Evolutionary conservation across 2,888 invertebrate genomes (phyloP).

Genomic region (Chrysodeixis includens): DNA sequence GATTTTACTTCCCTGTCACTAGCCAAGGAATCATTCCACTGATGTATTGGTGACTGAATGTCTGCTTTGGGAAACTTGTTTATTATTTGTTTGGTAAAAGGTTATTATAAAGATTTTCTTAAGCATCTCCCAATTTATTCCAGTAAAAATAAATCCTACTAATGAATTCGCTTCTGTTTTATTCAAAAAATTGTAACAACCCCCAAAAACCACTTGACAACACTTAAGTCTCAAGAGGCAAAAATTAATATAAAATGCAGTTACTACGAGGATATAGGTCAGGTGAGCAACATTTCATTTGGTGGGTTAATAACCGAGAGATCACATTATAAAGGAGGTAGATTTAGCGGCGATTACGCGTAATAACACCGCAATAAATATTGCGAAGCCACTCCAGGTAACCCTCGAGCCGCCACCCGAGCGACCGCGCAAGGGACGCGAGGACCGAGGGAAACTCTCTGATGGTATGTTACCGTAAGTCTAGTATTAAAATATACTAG

Average conservation of each 20-base stretch:
- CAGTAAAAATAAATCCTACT: too few species aligned
- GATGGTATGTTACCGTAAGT: neutral
- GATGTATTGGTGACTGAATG: neutral
- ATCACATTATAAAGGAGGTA: constrained; percentile 82
- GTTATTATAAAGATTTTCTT: too few species aligned
- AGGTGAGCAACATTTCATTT: constrained; percentile 67
- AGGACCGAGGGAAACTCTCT: neutral
- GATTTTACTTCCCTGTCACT: constrained; percentile 6
- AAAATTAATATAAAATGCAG: constrained; percentile 45
- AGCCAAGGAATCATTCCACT: neutral
- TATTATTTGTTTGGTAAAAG: neutral
- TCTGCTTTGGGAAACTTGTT: neutral
- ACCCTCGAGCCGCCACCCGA: constrained; percentile 62
- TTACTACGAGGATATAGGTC: constrained; percentile 66
- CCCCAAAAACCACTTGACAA: constrained; percentile 22
- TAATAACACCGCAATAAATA: constrained; percentile 86
- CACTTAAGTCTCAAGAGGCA: constrained; percentile 12
- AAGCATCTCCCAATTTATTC: too few species aligned
- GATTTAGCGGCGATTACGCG: constrained; percentile 83
- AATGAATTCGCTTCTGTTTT: too few species aligned
- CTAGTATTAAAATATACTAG: too few species aligned
- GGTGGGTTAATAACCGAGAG: constrained; percentile 73
- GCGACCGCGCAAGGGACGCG: constrained; percentile 54
- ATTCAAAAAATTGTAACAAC: constrained; percentile 8
- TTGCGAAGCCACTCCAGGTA: constrained; percentile 79